phyloP scores from a whole-genome alignment of 2,797 vertebrate genomes.

The Salmo trutta region DNA sequence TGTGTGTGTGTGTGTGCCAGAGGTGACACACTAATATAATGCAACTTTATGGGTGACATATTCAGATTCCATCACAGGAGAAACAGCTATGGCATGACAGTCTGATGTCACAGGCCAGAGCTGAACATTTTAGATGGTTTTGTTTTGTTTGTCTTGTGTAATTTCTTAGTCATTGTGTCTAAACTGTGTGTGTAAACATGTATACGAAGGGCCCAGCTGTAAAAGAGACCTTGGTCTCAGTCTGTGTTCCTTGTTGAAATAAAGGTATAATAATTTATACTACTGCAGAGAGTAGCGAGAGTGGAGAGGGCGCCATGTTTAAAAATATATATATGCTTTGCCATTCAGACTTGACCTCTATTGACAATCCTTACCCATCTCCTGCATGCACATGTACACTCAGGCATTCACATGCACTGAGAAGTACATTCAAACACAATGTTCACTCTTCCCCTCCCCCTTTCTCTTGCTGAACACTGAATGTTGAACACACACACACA shows the following conservation, averaged over 20 bases:
- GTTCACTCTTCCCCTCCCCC: too few relatives aligned
- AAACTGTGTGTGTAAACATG: too few relatives aligned
- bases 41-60: constrained; percentile 9
- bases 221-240: too few relatives aligned
- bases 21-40: too few relatives aligned
- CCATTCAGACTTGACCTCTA: too few relatives aligned
- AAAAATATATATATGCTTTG: not conserved
- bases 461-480: too few relatives aligned
- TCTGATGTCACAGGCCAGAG: constrained; percentile 26
- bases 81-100: constrained; percentile 30
- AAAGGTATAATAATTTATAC: too few relatives aligned
- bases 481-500: not conserved
- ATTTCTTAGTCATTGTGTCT: too few relatives aligned
- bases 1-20: not conserved
- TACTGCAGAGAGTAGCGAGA: not conserved
- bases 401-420: not conserved
- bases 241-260: too few relatives aligned
- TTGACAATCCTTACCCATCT: too few relatives aligned
- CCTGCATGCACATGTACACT: not conserved
- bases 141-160: too few relatives aligned
- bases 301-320: not conserved
- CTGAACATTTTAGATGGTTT: not conserved
- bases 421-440: constrained; percentile 15
- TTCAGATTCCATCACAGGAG: constrained; percentile 20
- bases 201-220: too few relatives aligned